Evolutionary conservation across 2,113 vertebrate species (phyloP).

Genomic region (Heterocephalus glaber): DNA sequence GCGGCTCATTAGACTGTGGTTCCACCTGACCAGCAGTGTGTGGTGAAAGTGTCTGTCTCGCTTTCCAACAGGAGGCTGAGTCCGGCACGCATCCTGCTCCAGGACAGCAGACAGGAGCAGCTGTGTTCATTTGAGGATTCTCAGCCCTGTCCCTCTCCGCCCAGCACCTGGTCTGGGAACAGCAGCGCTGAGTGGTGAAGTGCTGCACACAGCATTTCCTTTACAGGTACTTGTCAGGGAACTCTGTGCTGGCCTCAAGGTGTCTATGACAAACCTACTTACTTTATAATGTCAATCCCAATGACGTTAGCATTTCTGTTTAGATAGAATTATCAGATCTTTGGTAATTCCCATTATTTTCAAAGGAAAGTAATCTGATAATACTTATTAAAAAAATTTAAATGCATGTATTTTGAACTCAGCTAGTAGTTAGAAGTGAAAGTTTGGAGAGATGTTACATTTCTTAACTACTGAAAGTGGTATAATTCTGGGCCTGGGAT

Average conservation of each 20-base stretch:
- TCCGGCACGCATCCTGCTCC: too few relatives aligned
- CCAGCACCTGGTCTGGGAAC: not conserved
- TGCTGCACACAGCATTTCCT: rapidly evolving
- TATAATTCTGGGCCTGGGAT: too few relatives aligned
- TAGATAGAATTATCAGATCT: not conserved
- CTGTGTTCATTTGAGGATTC: not conserved
- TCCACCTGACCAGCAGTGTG: too few relatives aligned
- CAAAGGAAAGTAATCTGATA: not conserved
- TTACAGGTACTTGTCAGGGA: not conserved
- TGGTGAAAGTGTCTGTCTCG: too few relatives aligned
- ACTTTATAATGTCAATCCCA: not conserved
- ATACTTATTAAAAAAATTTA: constrained; percentile 22
- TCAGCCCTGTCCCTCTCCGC: not conserved
- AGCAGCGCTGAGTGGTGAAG: not conserved
- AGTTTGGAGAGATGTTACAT: not conserved
- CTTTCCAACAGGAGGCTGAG: not conserved
- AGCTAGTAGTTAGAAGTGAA: not conserved
- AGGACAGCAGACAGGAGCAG: not conserved
- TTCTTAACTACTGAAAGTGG: not conserved
- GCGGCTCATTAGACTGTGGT: too few relatives aligned
- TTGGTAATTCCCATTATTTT: not conserved
- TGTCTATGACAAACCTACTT: not conserved
- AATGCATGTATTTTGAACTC: not conserved
- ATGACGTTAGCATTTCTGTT: not conserved
- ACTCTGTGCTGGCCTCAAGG: not conserved